Conservation (phyloP, 2,888 invertebrate species). For the Hymenopus coronatus region DNA sequence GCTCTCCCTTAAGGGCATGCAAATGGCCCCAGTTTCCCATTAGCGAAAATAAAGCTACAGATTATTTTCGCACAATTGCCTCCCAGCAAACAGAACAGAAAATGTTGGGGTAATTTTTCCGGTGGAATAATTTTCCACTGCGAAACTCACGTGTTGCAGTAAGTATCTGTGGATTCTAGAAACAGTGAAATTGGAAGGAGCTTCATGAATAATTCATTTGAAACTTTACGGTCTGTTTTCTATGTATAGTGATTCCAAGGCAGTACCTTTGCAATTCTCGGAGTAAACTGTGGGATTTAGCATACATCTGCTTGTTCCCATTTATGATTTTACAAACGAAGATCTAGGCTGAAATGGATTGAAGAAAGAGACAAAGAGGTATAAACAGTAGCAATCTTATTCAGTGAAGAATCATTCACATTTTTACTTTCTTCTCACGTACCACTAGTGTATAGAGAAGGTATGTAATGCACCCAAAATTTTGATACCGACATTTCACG, state of each 20-base stretch:
- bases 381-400: too few species aligned
- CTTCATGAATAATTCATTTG: not conserved
- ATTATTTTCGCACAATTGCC: not conserved
- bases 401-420: too few species aligned
- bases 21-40: not conserved
- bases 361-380: too few species aligned
- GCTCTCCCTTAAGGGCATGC: not conserved
- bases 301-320: too few species aligned
- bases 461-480: too few species aligned
- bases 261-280: not conserved
- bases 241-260: not conserved
- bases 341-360: too few species aligned
- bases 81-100: not conserved
- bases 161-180: not conserved
- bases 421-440: too few species aligned
- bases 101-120: not conserved
- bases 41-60: not conserved
- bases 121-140: not conserved
- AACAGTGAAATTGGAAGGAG: not conserved
- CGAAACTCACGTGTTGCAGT: not conserved
- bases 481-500: too few species aligned
- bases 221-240: not conserved
- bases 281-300: too few species aligned
- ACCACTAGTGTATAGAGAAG: too few species aligned
- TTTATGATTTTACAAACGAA: too few species aligned